A percentile compares a stretch with the other conserved stretches of the same genome.
phyloP scores from a whole-genome alignment of 2,888 invertebrate species.

The Drosophila picticornis region DNA sequence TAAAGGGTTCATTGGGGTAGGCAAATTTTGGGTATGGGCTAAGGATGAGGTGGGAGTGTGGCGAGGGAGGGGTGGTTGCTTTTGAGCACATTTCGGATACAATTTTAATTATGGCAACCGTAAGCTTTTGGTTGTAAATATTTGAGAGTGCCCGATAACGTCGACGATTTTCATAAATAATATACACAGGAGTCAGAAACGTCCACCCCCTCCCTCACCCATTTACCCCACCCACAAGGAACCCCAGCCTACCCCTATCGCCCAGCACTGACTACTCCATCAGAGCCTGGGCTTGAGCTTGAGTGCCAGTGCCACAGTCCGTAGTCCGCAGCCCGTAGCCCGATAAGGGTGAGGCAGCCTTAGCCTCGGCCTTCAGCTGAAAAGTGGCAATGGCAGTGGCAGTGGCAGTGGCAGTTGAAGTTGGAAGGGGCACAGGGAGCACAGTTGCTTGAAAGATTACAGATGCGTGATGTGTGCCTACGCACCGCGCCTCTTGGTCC shows the following conservation, averaged over 20 bases:
- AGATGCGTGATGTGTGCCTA: conserved; percentile 37
- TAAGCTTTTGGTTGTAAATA: conserved; percentile 84
- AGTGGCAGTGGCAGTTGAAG: background rate
- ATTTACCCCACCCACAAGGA: background rate
- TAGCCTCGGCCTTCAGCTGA: background rate
- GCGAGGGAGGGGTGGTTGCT: background rate
- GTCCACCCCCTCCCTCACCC: background rate
- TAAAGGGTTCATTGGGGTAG: conserved; percentile 51
- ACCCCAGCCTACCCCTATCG: background rate
- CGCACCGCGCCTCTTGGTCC: conserved; percentile 8
- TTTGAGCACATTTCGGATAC: conserved; percentile 81
- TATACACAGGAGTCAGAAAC: conserved; percentile 59
- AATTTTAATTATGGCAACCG: conserved; percentile 85
- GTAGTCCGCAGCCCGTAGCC: conserved; percentile 18
- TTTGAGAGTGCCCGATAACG: conserved; percentile 83
- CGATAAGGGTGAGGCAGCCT: conserved; percentile 29
- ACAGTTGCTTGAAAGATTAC: conserved; percentile 11
- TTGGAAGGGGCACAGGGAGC: background rate
- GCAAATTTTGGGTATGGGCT: background rate
- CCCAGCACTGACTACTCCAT: conserved; percentile 48
- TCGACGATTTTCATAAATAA: conserved; percentile 84
- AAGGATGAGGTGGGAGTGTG: background rate
- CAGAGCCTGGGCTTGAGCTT: conserved; percentile 41
- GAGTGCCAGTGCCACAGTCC: conserved; percentile 40
- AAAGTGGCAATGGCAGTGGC: background rate